phyloP scores from a whole-genome alignment of 2,113 vertebrate species.

The Nibea albiflora region DNA sequence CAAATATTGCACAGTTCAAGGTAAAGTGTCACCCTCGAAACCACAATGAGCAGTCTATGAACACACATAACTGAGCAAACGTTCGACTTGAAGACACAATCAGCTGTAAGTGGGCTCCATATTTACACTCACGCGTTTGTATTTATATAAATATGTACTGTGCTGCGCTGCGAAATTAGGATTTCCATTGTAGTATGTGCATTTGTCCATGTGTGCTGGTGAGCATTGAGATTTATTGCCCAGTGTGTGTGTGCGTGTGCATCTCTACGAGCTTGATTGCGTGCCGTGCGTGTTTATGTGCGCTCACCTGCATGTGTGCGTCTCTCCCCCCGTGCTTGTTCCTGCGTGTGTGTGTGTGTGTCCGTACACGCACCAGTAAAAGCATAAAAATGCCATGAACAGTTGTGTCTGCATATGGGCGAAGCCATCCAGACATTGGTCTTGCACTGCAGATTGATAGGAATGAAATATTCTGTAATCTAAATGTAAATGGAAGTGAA shows the following conservation, averaged over 20 bases:
- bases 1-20: conserved; percentile 55
- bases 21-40: conserved; percentile 30
- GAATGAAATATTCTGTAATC: conserved; percentile 84
- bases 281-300: neutral
- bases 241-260: neutral
- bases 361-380: conserved; percentile 15
- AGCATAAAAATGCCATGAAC: conserved; percentile 61
- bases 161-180: conserved; percentile 23
- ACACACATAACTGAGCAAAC: conserved; percentile 8
- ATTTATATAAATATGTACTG: conserved; percentile 13
- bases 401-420: conserved; percentile 65
- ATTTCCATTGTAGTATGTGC: conserved; percentile 51
- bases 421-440: conserved; percentile 48
- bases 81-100: conserved; percentile 22
- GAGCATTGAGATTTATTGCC: conserved; percentile 58
- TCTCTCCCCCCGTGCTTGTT: neutral
- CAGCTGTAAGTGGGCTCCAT: neutral
- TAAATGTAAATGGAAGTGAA: conserved; percentile 85
- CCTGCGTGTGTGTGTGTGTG: neutral
- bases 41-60: conserved; percentile 27
- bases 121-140: conserved; percentile 9
- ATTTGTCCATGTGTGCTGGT: conserved; percentile 32
- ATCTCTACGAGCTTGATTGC: neutral
- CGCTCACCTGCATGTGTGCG: neutral
- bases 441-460: conserved; percentile 71